Conservation (phyloP, 2,113 vertebrate genomes). For the Chitala chitala region DNA sequence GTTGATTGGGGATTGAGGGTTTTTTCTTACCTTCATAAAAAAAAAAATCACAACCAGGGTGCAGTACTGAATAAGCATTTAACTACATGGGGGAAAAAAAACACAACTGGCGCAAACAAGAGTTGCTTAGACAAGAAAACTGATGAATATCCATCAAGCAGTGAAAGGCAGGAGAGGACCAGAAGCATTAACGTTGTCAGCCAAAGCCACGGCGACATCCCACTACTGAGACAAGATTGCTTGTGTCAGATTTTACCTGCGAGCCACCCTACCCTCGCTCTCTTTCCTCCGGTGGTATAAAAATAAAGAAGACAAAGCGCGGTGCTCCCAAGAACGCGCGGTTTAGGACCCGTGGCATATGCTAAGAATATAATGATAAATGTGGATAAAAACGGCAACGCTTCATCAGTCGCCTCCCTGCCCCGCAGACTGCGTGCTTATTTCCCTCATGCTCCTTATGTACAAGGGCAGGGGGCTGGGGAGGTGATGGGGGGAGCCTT, state of each 20-base stretch:
- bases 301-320: constrained; percentile 42
- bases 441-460: too few relatives aligned
- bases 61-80: too few relatives aligned
- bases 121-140: background rate
- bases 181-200: constrained; percentile 28
- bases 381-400: constrained; percentile 28
- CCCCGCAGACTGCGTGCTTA: constrained; percentile 16
- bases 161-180: constrained; percentile 11
- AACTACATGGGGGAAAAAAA: constrained; percentile 20
- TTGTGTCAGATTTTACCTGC: constrained; percentile 32
- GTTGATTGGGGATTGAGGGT: too few relatives aligned
- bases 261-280: constrained; percentile 13
- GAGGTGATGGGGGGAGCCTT: constrained; percentile 16
- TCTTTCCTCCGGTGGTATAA: constrained; percentile 27
- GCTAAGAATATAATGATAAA: constrained; percentile 40
- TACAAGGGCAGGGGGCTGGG: background rate
- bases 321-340: constrained; percentile 31
- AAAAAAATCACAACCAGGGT: too few relatives aligned
- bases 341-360: constrained; percentile 37
- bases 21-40: too few relatives aligned
- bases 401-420: constrained; percentile 26
- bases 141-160: constrained; percentile 29
- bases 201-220: constrained; percentile 7
- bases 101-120: background rate
- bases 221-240: constrained; percentile 24